Conservation (phyloP, 2,888 invertebrate genomes). For the Dexiosoma caninum region DNA sequence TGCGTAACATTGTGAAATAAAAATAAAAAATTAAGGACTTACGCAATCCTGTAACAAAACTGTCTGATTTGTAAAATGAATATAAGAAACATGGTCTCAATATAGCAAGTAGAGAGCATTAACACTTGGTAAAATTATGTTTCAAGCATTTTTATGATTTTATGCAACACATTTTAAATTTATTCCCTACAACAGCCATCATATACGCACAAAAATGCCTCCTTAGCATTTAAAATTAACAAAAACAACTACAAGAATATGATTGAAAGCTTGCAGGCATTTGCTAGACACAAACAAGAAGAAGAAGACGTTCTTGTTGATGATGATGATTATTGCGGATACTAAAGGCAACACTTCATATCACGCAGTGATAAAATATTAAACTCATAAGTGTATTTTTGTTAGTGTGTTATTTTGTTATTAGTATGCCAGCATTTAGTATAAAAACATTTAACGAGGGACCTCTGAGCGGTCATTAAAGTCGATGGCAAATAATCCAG, state of each 20-base stretch:
- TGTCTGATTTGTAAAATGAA: neutral
- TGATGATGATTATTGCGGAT: neutral
- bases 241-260: neutral
- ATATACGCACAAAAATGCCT: neutral
- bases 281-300: neutral
- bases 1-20: neutral
- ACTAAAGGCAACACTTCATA: constrained; percentile 24
- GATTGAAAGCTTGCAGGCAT: constrained; percentile 15
- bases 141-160: neutral
- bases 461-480: neutral
- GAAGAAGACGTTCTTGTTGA: neutral
- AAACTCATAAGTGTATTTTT: constrained; percentile 17
- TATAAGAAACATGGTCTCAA: neutral
- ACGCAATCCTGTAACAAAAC: neutral
- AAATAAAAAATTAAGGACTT: neutral
- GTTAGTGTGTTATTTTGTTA: neutral
- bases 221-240: neutral
- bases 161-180: neutral
- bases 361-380: constrained; percentile 45
- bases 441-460: neutral
- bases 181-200: neutral
- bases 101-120: constrained; percentile 11
- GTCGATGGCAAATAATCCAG: no score
- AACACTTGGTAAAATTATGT: constrained; percentile 38
- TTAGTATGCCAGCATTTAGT: neutral